Evolutionary conservation across 2,113 vertebrate genomes (phyloP).

Genomic region (Talpa occidentalis): DNA sequence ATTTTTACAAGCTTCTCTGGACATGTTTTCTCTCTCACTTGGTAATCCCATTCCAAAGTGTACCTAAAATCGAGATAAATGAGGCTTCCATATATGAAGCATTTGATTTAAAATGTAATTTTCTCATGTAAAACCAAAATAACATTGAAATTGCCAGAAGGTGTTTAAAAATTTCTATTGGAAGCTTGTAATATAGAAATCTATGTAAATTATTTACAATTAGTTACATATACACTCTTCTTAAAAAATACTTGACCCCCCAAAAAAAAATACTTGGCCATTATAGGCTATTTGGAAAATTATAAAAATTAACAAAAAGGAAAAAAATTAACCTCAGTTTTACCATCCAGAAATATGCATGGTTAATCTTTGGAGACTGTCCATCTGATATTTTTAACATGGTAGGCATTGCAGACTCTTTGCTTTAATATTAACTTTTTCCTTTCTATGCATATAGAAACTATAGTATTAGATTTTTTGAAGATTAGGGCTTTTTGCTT

Average conservation of each 20-base stretch:
- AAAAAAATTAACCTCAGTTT: neutral
- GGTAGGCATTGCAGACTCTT: neutral
- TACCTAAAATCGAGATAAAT: neutral
- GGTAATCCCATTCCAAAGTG: neutral
- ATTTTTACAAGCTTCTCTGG: constrained; percentile 15
- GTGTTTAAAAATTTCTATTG: neutral
- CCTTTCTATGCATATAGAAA: constrained; percentile 3
- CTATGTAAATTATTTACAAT: neutral
- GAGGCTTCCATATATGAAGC: neutral
- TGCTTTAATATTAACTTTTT: neutral
- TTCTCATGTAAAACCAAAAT: constrained; percentile 15
- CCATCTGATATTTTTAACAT: neutral
- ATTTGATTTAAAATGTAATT: constrained; percentile 36
- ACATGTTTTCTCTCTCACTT: neutral
- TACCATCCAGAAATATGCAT: neutral
- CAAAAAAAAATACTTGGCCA: neutral
- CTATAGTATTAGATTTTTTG: neutral
- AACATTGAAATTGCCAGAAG: neutral
- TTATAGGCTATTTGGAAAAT: neutral
- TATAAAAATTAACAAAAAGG: constrained; percentile 21
- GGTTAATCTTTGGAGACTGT: neutral
- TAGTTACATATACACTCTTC: neutral
- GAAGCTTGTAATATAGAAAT: constrained; percentile 24
- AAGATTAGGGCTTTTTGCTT: constrained; percentile 31
- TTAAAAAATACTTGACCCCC: neutral